Base-by-base conservation (phyloP, 2,888 invertebrate genomes). In the Halocaridina rubra region DNA sequence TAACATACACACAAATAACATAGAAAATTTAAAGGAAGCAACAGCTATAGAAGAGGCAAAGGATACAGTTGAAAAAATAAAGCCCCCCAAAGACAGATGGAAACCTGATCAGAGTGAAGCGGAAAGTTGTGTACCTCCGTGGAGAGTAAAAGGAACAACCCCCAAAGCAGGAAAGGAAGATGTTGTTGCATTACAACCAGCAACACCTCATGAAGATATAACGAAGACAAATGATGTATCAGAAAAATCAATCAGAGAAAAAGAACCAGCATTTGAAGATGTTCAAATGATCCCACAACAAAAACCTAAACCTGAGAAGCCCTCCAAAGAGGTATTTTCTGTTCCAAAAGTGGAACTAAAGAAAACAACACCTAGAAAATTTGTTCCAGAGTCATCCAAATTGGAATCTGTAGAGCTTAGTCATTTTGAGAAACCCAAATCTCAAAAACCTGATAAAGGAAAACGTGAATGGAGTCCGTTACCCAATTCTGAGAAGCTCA, bases 371-470 rank as follows among this genome's bases (percentile, higher is more conserved):
- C 81, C 81, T 32, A 87, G 53, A 22, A 74, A 79, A 19, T 85
- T 81, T 80, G 75, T 76, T 30, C 74, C 22, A 8, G 79, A 76
- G 39, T 61, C 77, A 76, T 64, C 39, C 30, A 53, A 74, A 19
- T 79, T 81, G 22, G 87, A 85, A 22, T 81, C 76, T 22, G 81
- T 85, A 16, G 81, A 85, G 24, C 81, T 87, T 0, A 57, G 71
- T 24, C 85, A 80, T 46, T 76, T 85, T 13, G 77, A 80, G 33
- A 80, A 77, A 22, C 27, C 61, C n/a, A 71, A 71, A 46, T 69
- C 75, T 19, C 71, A 76, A 19, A 67, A 67, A 39, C 30, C 72
- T 16, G 53, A 78, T 24, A 69, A 13, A 53, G 85, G 81, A 64
- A 81, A 78, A 39, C 64, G 77, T 27, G 61, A 78, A 53, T 81